Evolutionary conservation across 1,140 invertebrate genomes (phyloP), one percentile per base, ranked within the genome.

Genomic region (Charaxes varanes): DNA sequence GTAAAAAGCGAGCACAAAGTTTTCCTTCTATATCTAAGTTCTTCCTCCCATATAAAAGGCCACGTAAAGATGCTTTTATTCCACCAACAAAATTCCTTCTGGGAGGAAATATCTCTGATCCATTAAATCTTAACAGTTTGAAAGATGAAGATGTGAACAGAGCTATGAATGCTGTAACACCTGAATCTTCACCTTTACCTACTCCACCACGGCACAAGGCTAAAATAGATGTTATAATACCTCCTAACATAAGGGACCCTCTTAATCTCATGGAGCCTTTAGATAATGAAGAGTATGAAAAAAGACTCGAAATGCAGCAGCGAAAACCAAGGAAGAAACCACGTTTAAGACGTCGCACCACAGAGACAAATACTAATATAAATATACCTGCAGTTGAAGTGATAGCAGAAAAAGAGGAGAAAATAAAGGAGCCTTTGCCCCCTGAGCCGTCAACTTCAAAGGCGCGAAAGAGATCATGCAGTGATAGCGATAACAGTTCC

Each of bases 101-200:
- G 1, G 97, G 97, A 31, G 97, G 97, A 10, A 98, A 96, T 69
- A 97, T 97, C 53, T 92, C 91, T 50, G 97, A 99, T 86, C 97
- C 97, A 0, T 79, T 99, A 6, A 98, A 99, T 86, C 84, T 99
- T 32, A 96, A 95, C 59, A 95, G 95, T 69, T 86, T 98, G 59
- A 92, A 94, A 71, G 91, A 96, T 82, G 94, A 96, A 74, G 92
- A 94, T 69, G 89, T 94, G 4, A 94, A 94, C 47, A 87, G 91
- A 59, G 90, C 91, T 16, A 91, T 95, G 85, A 96, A 96, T 85
- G 92, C 94, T 17, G 90, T 92, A 0, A 97, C 95, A 4, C 94
- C 94, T 30, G 90, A 93, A 55, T 94, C 93, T 5, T 95, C 94
- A 42, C 96, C 95, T 1, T 69, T 96, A 21, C 94, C 94, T n/a